Evolutionary conservation across 2,113 vertebrate genomes (phyloP).

Genomic region (Typhlomys cinereus): DNA sequence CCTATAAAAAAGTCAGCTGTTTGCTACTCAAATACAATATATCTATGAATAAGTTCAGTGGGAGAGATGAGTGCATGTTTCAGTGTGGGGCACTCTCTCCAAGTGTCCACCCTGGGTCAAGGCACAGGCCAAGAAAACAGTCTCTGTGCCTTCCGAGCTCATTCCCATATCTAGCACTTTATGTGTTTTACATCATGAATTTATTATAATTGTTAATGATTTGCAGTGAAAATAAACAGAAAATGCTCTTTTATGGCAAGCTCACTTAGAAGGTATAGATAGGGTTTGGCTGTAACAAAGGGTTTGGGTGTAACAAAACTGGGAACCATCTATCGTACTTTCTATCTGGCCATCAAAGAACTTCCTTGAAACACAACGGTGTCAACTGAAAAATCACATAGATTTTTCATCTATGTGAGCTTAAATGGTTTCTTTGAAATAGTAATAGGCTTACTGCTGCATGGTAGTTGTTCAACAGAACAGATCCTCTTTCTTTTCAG

Average conservation of each 20-base stretch:
- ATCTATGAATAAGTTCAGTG: background rate
- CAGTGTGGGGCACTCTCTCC: background rate
- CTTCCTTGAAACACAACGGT: background rate
- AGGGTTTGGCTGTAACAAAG: too few species aligned
- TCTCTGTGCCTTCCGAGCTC: background rate
- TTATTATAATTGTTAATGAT: background rate
- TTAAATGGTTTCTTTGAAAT: background rate
- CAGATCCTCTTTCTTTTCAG: background rate
- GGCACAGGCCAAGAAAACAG: background rate
- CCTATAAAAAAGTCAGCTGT: background rate
- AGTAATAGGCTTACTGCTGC: background rate
- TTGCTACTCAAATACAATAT: background rate
- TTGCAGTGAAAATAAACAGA: slow-evolving; percentile 24
- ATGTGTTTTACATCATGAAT: background rate
- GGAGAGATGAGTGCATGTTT: background rate
- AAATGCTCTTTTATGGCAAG: background rate
- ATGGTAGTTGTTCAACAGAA: background rate
- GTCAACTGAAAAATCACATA: background rate
- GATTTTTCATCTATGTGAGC: background rate
- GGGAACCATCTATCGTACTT: background rate
- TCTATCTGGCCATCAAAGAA: background rate
- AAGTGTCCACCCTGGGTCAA: background rate
- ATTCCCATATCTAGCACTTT: background rate
- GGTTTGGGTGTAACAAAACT: background rate
- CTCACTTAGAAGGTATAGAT: background rate